Conservation (phyloP, 2,888 invertebrate genomes). For the Mystacides longicornis region DNA sequence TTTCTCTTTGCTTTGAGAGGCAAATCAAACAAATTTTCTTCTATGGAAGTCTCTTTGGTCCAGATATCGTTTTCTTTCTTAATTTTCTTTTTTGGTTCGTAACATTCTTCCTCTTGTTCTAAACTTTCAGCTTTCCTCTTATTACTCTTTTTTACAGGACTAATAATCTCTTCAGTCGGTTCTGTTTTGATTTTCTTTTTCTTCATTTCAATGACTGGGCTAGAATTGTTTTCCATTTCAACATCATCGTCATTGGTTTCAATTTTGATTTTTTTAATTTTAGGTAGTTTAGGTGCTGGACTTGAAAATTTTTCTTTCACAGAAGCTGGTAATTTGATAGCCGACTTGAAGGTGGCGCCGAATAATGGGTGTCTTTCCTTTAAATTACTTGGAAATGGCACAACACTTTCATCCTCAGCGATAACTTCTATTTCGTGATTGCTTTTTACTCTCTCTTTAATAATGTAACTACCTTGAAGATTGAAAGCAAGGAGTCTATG, state of each 20-base stretch:
- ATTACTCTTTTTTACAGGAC: neutral
- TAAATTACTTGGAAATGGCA: conserved; percentile 21
- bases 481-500: conserved; percentile 10
- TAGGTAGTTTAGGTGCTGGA: conserved; percentile 6
- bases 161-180: neutral
- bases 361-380: conserved; percentile 22
- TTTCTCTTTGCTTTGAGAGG: conserved; percentile 11
- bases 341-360: conserved; percentile 17
- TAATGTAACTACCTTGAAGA: conserved; percentile 15
- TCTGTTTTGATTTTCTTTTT: neutral
- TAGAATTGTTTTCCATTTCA: neutral
- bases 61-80: conserved; percentile 17
- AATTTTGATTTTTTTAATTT: conserved; percentile 11
- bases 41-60: conserved; percentile 19
- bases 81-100: conserved; percentile 11
- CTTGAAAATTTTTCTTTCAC: conserved; percentile 18
- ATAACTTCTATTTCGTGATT: conserved; percentile 3
- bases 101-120: neutral
- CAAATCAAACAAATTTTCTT: conserved; percentile 20
- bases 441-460: conserved; percentile 18
- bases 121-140: conserved; percentile 6
- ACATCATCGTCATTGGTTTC: neutral
- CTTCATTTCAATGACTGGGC: neutral
- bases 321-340: conserved; percentile 11
- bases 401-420: conserved; percentile 7